phyloP scores from a whole-genome alignment of 2,888 invertebrate species.

The Minunthozetes semirufus region DNA sequence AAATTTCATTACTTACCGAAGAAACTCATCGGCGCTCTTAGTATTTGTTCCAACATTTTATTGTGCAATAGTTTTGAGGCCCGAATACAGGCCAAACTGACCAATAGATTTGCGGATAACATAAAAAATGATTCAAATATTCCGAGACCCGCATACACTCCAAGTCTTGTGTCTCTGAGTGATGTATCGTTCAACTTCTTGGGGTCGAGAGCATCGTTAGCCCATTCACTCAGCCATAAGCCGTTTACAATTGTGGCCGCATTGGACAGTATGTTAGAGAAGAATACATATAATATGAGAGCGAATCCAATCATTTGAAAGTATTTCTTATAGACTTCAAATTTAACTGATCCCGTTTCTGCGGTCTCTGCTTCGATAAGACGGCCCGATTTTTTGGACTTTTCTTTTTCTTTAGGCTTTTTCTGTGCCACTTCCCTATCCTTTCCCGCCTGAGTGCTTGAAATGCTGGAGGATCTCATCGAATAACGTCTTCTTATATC shows the following conservation, averaged over 20 bases:
- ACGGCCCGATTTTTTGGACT: too few species aligned
- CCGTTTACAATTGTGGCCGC: not conserved
- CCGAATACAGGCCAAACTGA: conserved; percentile 55
- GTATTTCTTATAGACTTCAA: conserved; percentile 35
- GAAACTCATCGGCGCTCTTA: conserved; percentile 49
- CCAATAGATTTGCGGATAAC: conserved; percentile 42
- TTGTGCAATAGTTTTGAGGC: conserved; percentile 47
- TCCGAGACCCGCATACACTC: conserved; percentile 49
- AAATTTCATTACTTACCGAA: conserved; percentile 34
- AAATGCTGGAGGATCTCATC: not conserved
- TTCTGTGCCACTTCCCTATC: conserved; percentile 50
- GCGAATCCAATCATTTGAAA: conserved; percentile 32
- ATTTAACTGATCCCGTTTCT: conserved; percentile 47
- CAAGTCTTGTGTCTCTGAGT: not conserved
- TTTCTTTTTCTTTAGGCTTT: not conserved
- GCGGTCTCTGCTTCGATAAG: conserved; percentile 47
- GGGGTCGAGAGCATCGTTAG: conserved; percentile 24
- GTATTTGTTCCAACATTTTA: conserved; percentile 44
- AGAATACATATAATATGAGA: not conserved
- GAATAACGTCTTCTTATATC: not conserved
- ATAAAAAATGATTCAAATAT: conserved; percentile 44
- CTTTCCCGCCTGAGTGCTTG: conserved; percentile 38
- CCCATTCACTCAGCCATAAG: conserved; percentile 44
- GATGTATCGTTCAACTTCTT: not conserved
- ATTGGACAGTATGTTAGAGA: conserved; percentile 24